These are phyloP conservation scores for Hemistola chrysoprasaria DNA, from an alignment of 2,888 invertebrate species.

Conservation along the genomic window DNA sequence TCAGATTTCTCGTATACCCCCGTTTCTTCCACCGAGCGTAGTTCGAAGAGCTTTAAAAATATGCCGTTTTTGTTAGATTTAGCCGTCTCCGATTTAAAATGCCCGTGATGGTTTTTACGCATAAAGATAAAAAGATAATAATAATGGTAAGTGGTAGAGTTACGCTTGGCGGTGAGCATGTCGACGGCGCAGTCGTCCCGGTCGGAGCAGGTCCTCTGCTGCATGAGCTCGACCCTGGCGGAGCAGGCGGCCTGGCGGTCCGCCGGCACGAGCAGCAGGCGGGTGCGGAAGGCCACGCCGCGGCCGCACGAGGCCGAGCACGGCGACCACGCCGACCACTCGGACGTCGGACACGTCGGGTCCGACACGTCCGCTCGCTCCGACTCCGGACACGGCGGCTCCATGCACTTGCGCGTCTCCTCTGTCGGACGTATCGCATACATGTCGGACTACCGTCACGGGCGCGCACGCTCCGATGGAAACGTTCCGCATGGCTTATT, in stretches of 20 bases:
- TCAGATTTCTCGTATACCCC: too few relatives aligned
- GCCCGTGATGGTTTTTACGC: too few relatives aligned
- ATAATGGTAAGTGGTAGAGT: slow-evolving; percentile 24
- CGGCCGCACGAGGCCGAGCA: slow-evolving; percentile 94
- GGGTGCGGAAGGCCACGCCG: slow-evolving; percentile 87
- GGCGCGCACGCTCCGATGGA: too few relatives aligned
- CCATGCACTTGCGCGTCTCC: slow-evolving; percentile 92
- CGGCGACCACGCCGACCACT: slow-evolving; percentile 96
- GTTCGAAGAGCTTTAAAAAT: too few relatives aligned
- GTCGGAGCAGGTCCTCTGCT: slow-evolving; percentile 87
- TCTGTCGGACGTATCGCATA: slow-evolving; percentile 57
- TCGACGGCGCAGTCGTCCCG: slow-evolving; percentile 87
- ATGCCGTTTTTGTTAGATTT: too few relatives aligned
- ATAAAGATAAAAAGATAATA: not conserved
- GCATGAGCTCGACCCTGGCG: slow-evolving; percentile 86
- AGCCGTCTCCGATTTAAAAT: too few relatives aligned
- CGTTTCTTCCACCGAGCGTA: too few relatives aligned
- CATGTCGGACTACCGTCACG: too few relatives aligned
- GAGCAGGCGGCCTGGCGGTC: slow-evolving; percentile 85
- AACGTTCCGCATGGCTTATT: too few relatives aligned
- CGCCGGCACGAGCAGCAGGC: slow-evolving; percentile 86
- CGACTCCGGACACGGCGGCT: slow-evolving; percentile 83
- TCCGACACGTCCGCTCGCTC: slow-evolving; percentile 75
- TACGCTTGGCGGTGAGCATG: slow-evolving; percentile 89
- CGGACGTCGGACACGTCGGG: slow-evolving; percentile 89